Evolutionary conservation across 2,113 vertebrate genomes (phyloP), one percentile per base, ranked within the genome.

Genomic region (Capreolus pygargus): DNA sequence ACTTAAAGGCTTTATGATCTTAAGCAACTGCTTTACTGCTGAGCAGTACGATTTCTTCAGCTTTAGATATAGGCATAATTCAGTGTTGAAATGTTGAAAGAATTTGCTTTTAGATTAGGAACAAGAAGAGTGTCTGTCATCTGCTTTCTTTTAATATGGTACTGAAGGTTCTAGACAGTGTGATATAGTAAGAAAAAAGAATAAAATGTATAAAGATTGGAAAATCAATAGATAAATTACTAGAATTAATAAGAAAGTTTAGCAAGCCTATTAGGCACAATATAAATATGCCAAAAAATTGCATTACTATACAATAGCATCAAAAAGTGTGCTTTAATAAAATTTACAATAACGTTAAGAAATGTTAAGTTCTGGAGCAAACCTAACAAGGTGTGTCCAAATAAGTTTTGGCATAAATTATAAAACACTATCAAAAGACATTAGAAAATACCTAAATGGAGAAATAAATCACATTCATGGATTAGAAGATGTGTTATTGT

Each of bases 201-300:
- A 60, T n/a, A 93, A 93, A 76, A 90, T 61, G 23, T 47, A 39
- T 82, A 54, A 89, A 86, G 58, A 60, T 39, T 76, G 28, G 30
- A 57, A 81, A 52, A 60, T 54, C 36, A 93, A 19, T 21, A 85
- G 33, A 5, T 57, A 93, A 76, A 81, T 78, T 64, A 78, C 47
- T 89, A 60, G 28, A 86, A 79, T 84, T 92, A 96, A 64, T 33
- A 92, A 39, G 30, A 89, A 97, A 91, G 19, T 61, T 93, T 90
- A 86, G 16, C 19, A 61, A 90, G 58, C 17, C 58, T 58, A 27
- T 82, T 86, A 13, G 79, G 83, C 30, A 60, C 7, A 93, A 45
- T 60, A 21, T 74, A 47, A 76, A 92, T 84, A 81, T 86, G 64
- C 21, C 19, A 52, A 47, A 82, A 47, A 25, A 52, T 50, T 70